A percentile compares a stretch with the other conserved stretches of the same genome.
phyloP scores from a whole-genome alignment of 2,888 invertebrate species.

The Lepidochitona cinerea region DNA sequence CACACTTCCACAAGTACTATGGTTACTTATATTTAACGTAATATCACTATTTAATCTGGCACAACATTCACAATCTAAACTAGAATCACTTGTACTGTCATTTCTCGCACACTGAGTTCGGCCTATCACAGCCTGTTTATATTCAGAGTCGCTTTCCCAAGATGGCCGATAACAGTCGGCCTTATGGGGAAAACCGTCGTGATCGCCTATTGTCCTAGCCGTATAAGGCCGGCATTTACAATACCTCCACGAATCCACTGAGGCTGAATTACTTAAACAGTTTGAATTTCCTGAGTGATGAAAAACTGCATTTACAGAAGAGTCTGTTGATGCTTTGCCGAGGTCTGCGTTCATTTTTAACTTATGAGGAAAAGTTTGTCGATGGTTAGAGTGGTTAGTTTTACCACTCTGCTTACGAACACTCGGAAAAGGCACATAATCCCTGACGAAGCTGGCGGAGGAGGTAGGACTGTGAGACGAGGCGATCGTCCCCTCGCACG shows the following conservation, averaged over 20 bases:
- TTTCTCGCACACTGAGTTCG: not conserved
- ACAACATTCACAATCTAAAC: conserved; percentile 35
- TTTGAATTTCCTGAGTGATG: conserved; percentile 24
- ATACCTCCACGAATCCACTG: not conserved
- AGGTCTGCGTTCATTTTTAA: not conserved
- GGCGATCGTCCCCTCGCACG: conserved; percentile 45
- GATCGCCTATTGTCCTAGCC: not conserved
- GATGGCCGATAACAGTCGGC: not conserved
- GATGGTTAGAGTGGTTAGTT: too few relatives aligned
- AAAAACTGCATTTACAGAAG: not conserved
- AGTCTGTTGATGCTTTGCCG: not conserved
- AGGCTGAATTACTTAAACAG: conserved; percentile 7
- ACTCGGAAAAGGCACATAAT: not conserved
- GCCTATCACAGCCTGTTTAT: not conserved
- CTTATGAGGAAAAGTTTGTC: not conserved
- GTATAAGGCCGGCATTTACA: not conserved
- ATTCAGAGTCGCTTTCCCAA: conserved; percentile 35
- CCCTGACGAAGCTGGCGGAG: not conserved
- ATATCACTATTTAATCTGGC: conserved; percentile 10
- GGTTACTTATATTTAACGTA: conserved; percentile 42
- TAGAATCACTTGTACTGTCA: conserved; percentile 31
- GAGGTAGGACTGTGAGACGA: conserved; percentile 26
- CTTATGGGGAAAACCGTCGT: not conserved
- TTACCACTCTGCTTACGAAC: not conserved
- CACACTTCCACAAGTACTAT: conserved; percentile 54